phyloP scores from a whole-genome alignment of 2,888 invertebrate species.

The Hirtodrosophila confusa region DNA sequence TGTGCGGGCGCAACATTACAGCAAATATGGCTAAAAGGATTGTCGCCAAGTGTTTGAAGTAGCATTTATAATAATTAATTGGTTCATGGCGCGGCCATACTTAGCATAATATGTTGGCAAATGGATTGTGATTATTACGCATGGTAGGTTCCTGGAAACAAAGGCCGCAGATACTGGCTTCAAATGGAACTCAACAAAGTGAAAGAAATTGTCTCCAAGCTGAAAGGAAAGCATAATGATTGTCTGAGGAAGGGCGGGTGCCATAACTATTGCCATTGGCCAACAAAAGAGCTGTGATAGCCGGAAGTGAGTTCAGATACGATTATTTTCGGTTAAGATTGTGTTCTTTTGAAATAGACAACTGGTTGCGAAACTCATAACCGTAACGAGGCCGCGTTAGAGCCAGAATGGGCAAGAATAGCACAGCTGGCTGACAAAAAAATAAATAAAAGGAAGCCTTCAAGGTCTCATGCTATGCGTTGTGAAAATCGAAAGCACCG shows the following conservation, averaged over 20 bases:
- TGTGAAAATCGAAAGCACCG: conserved; percentile 36
- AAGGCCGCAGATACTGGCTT: too few species aligned
- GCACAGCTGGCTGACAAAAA: too few species aligned
- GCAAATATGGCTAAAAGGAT: conserved; percentile 49
- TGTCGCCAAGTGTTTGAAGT: conserved; percentile 41
- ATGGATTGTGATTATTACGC: conserved; percentile 23
- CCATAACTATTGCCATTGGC: not conserved
- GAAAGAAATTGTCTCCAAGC: conserved; percentile 7
- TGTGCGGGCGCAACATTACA: conserved; percentile 7
- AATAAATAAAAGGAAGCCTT: too few species aligned
- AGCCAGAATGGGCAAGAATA: too few species aligned
- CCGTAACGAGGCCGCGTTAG: too few species aligned
- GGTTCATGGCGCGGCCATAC: conserved; percentile 7
- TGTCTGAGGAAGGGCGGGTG: not conserved
- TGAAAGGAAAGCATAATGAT: not conserved
- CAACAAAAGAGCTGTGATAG: conserved; percentile 8
- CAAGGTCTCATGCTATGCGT: too few species aligned
- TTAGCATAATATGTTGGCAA: conserved; percentile 1
- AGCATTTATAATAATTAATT: conserved; percentile 41
- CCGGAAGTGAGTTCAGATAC: conserved; percentile 1
- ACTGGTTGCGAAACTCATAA: too few species aligned
- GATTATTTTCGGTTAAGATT: conserved; percentile 8
- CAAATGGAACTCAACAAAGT: not conserved
- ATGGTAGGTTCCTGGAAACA: not conserved
- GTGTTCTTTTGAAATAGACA: not conserved